Evolutionary conservation across 2,797 vertebrate genomes (phyloP), one percentile per base, ranked within the genome.

Genomic region (Limosa lapponica): DNA sequence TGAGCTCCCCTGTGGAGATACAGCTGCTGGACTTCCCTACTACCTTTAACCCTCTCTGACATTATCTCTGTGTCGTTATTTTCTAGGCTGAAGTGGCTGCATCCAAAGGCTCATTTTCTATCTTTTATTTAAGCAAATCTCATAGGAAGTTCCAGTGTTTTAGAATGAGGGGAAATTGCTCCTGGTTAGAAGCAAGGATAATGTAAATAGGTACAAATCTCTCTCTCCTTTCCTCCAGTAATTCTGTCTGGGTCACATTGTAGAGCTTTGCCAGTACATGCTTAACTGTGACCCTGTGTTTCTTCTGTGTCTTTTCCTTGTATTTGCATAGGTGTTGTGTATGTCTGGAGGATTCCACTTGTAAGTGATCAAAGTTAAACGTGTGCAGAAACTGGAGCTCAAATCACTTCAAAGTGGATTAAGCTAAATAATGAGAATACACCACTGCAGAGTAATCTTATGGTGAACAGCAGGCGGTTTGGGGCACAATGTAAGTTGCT

Each of bases 341-440:
- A 87, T 57, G 16, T 93, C 93, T 82, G 73, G 62, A 96, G 96
- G 95, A 96, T 96, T 96, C 93, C n/a, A 36, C 83, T 96, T 88
- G 46, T 75, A 94, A 84, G 82, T 91, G 96, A 97, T 97, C 94
- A 97, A 93, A 96, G 93, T 87, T 93, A 93, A 94, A 91, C 1
- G 15, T 83, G 77, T 88, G 82, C 71, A 96, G 93, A 87, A 95
- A 93, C 70, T 39, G 69, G 64, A 91, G 55, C 93, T 94, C 80
- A 94, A 94, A 95, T 91, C 87, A 11, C 94, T 94, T 96, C 87
- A 96, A 95, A 97, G 82, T 95, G 70, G 95, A 96, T 95, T 96
- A 96, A 62, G 57, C 55, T 91, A 93, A 96, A 90, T 95, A 77
- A 91, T 77, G 58, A 91, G 82, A 84, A 77, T 90, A 44, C 66